Evolutionary conservation across 1,140 invertebrate species (phyloP).

Genomic region (Trichonephila inaurata): DNA sequence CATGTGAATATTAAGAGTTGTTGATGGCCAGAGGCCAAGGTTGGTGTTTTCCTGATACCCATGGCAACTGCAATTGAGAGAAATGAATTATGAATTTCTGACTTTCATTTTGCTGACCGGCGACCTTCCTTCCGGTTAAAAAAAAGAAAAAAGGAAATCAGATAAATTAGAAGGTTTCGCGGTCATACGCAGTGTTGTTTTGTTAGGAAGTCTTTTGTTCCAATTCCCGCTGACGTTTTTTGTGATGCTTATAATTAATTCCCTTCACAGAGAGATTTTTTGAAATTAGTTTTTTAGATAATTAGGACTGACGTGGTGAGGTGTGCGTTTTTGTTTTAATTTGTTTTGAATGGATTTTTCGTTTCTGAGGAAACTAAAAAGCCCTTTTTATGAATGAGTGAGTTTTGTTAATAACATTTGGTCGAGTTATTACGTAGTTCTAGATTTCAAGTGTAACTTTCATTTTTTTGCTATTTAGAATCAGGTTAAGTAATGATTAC

Average conservation of each 20-base stretch:
- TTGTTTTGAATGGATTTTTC: too few relatives aligned
- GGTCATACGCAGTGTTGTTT: neutral
- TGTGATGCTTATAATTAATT: neutral
- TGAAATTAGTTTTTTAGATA: neutral
- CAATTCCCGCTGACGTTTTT: neutral
- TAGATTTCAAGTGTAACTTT: too few relatives aligned
- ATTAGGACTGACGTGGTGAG: neutral
- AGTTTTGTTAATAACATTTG: too few relatives aligned
- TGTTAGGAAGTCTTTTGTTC: neutral
- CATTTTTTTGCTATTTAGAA: too few relatives aligned
- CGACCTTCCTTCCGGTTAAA: neutral
- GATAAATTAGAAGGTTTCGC: neutral
- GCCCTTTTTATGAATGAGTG: too few relatives aligned
- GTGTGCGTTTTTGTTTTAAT: too few relatives aligned
- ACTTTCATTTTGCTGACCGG: neutral
- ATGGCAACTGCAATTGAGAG: slow-evolving; percentile 16
- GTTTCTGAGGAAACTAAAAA: too few relatives aligned
- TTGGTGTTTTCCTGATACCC: neutral
- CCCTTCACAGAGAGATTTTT: neutral
- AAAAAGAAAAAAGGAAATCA: neutral
- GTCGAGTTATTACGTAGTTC: too few relatives aligned
- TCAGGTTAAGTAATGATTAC: too few relatives aligned
- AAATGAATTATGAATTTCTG: slow-evolving; percentile 48
- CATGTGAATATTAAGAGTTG: neutral
- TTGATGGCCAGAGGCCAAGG: slow-evolving; percentile 52